Evolutionary conservation across 2,888 invertebrate genomes (phyloP).

Genomic region (Chromoteleia sp.): DNA sequence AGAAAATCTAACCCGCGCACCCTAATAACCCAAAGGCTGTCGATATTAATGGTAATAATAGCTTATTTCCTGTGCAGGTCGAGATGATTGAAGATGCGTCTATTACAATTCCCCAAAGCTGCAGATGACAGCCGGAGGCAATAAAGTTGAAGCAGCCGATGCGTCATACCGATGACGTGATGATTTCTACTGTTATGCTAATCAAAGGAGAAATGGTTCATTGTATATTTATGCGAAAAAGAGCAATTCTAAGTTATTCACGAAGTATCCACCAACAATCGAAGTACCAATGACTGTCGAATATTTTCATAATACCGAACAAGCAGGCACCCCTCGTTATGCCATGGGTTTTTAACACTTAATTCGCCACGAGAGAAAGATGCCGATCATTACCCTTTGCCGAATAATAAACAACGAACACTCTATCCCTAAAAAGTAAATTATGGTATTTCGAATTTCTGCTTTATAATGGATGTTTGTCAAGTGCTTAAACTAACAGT

Average conservation of each 20-base stretch:
- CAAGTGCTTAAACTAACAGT: slow-evolving; percentile 14
- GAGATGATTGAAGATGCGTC: slow-evolving; percentile 66
- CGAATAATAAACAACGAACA: slow-evolving; percentile 6
- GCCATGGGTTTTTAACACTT: background rate
- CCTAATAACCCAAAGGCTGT: slow-evolving; percentile 44
- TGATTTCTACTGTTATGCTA: slow-evolving; percentile 80
- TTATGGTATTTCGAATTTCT: slow-evolving; percentile 1
- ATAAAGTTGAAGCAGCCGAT: slow-evolving; percentile 46
- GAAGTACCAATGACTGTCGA: slow-evolving; percentile 16
- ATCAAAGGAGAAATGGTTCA: slow-evolving; percentile 68
- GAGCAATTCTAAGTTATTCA: background rate
- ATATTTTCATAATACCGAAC: background rate
- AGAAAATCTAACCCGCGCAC: slow-evolving; percentile 32
- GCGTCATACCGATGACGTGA: slow-evolving; percentile 72
- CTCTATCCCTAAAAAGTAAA: background rate
- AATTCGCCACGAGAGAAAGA: background rate
- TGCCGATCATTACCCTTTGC: background rate
- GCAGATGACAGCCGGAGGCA: slow-evolving; percentile 49
- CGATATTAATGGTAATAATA: slow-evolving; percentile 65
- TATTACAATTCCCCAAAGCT: slow-evolving; percentile 52
- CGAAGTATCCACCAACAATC: slow-evolving; percentile 1
- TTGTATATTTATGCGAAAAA: slow-evolving; percentile 28
- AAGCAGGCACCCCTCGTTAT: too few species aligned
- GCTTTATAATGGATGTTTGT: slow-evolving; percentile 5
- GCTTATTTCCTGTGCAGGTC: slow-evolving; percentile 41